Base-by-base conservation (phyloP, 2,888 invertebrate genomes). In the Omphaloscelis lunosa region DNA sequence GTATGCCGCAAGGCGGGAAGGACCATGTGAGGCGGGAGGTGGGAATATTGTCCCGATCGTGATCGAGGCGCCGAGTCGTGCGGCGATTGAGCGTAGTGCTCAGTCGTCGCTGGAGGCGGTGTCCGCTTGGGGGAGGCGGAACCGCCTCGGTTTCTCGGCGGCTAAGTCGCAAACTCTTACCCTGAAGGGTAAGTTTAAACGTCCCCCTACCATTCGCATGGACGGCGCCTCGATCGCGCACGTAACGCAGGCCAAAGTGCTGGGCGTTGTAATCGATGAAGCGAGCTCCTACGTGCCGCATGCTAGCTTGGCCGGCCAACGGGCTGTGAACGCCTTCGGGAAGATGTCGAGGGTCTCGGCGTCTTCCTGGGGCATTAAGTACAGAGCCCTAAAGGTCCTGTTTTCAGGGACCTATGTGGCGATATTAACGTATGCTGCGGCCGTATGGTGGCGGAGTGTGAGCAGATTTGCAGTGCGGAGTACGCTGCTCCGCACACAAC, bases 301-400 rank as follows among this genome's bases (percentile, higher is more conserved):
- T 63, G 88, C 86, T 5, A 29, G 0, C 4, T 66, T n/a, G 1
- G 77, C 81, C 34, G 85, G 89, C 15, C 77, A 85, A 0, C 67
- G 73, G 12, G 88, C 86, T 12, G 76, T 73, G n/a, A 79, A 63
- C 4, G 79, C 77, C 72, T 88, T 88, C 74, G 87, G 86, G 27
- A 87, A 87, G 68, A 76, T 90, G 77, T 81, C 89, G 41, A 75
- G 89, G 0, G 80, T 87, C 4, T 90, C 88, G 11, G 84, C 90
- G 0, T 84, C 89, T 11, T 68, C 85, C 5, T 90, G 89, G 86
- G 88, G 89, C 0, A 15, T 89, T 0, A 39, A 78, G 23, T 90
- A 86, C 41, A 61, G 69, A 0, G 86, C 83, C 2, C 85, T 90
- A 12, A 48, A 27, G 4, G n/a, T 71, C 45, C 63, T 73, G 51